phyloP scores from a whole-genome alignment of 2,888 invertebrate genomes.

The Ennomos erosarius region DNA sequence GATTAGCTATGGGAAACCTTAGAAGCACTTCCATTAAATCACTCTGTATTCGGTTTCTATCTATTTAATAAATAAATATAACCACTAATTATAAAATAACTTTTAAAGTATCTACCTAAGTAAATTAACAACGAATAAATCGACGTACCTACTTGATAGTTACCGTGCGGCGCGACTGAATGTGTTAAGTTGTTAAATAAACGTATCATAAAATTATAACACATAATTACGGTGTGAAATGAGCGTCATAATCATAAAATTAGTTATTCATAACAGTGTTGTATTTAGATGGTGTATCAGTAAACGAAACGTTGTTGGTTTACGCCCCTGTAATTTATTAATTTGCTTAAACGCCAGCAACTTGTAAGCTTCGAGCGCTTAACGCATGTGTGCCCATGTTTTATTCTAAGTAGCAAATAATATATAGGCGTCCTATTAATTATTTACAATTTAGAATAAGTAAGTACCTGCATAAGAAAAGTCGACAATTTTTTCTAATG shows the following conservation, averaged over 20 bases:
- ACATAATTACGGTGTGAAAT: constrained; percentile 70
- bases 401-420: constrained; percentile 20
- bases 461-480: too few species aligned
- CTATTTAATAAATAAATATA: background rate
- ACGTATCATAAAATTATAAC: constrained; percentile 71
- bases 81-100: background rate
- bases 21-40: constrained; percentile 8
- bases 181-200: constrained; percentile 68
- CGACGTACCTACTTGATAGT: background rate
- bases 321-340: constrained; percentile 68
- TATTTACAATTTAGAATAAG: too few species aligned
- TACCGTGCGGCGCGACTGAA: constrained; percentile 43
- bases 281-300: constrained; percentile 80
- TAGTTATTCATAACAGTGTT: constrained; percentile 80
- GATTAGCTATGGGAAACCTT: constrained; percentile 27
- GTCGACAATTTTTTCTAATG: too few species aligned
- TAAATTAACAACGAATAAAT: constrained; percentile 6
- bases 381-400: constrained; percentile 29
- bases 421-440: too few species aligned
- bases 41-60: background rate
- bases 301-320: constrained; percentile 55
- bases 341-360: constrained; percentile 66
- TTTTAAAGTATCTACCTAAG: background rate
- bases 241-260: constrained; percentile 64
- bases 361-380: constrained; percentile 27